Percentiles rank a stretch among this genome's conserved stretches.
Conservation (phyloP, 2,888 invertebrate species). For the Aphrophora alni region DNA sequence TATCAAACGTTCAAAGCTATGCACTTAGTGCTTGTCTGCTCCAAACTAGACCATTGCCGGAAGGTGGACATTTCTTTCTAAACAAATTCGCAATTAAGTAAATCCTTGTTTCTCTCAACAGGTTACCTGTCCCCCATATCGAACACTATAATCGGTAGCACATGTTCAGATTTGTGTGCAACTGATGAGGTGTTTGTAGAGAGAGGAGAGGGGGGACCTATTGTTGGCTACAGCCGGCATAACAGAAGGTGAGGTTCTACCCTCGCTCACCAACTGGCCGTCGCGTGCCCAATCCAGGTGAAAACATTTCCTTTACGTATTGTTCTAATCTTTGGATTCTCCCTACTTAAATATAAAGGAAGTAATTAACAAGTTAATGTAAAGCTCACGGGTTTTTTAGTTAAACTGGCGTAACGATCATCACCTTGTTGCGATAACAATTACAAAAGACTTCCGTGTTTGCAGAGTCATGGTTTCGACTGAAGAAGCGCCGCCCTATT, state of each 20-base stretch:
- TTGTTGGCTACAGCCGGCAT: neutral
- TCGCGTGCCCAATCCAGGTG: neutral
- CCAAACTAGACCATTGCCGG: no score
- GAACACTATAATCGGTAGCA: neutral
- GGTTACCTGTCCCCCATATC: neutral
- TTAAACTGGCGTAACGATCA: no score
- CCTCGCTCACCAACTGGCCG: neutral
- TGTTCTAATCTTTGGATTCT: neutral
- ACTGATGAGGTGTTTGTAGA: neutral
- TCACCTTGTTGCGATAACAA: neutral
- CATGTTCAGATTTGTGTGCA: neutral
- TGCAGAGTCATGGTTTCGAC: neutral
- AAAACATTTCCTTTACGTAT: neutral
- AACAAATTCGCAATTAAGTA: neutral
- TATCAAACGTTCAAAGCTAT: no score
- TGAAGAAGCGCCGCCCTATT: no score
- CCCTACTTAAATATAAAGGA: neutral
- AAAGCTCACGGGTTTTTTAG: no score
- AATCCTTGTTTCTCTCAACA: constrained; percentile 1
- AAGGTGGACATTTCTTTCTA: no score
- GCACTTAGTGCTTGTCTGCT: no score
- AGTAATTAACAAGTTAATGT: neutral
- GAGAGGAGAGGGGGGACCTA: neutral
- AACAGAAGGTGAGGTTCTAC: neutral
- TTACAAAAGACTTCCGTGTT: neutral